Percentiles rank a stretch among this genome's conserved stretches.
Conservation (phyloP, 2,797 vertebrate species). For the Brotula barbata region DNA sequence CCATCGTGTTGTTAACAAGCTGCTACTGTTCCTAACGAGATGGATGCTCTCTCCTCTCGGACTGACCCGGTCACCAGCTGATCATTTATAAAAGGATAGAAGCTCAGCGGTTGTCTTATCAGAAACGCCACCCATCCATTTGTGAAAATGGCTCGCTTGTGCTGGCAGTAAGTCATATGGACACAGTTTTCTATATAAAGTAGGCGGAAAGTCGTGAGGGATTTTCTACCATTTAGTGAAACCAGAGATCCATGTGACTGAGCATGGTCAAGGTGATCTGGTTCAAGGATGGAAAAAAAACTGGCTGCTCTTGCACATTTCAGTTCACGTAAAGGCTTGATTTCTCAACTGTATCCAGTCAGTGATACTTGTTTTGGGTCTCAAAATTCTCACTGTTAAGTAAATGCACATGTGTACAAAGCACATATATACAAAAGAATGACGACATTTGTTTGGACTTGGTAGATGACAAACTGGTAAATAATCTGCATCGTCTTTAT, state of each 20-base stretch:
- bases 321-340: not conserved
- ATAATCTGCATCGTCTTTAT: not conserved
- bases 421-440: too few species aligned
- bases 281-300: not conserved
- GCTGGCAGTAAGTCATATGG: slow-evolving; percentile 50
- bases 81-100: slow-evolving; percentile 37
- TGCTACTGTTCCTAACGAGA: slow-evolving; percentile 38
- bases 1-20: slow-evolving; percentile 18
- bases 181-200: slow-evolving; percentile 37
- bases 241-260: slow-evolving; percentile 6
- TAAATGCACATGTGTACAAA: too few species aligned
- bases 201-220: not conserved
- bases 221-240: slow-evolving; percentile 26
- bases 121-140: slow-evolving; percentile 47
- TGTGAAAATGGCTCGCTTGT: slow-evolving; percentile 42
- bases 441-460: too few species aligned
- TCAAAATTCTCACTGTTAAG: slow-evolving; percentile 2
- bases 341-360: slow-evolving; percentile 7
- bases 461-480: not conserved
- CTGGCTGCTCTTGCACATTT: slow-evolving; percentile 15
- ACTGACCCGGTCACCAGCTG: slow-evolving; percentile 18
- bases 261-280: slow-evolving; percentile 2
- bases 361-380: slow-evolving; percentile 13
- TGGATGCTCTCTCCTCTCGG: slow-evolving; percentile 1
- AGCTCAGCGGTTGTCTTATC: slow-evolving; percentile 44